Percentiles rank a stretch among this genome's conserved stretches.
Conservation (phyloP, 2,888 invertebrate genomes). For the Agrochola lota region DNA sequence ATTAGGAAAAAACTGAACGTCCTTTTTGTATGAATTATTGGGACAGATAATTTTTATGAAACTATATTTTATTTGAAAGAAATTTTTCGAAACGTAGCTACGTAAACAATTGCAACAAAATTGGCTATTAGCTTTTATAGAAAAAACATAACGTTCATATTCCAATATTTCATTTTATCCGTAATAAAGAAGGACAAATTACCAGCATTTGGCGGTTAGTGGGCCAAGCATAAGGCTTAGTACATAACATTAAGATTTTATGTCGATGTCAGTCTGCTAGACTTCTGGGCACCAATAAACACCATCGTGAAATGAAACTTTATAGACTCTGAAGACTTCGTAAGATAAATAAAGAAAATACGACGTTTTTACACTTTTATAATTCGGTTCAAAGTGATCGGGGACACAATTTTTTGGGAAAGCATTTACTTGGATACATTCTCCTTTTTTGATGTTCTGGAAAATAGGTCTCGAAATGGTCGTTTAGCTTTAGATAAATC, state of each 20-base stretch:
- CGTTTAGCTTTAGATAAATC: constrained; percentile 4
- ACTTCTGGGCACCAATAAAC: constrained; percentile 41
- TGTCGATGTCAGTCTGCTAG: constrained; percentile 36
- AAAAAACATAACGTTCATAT: constrained; percentile 18
- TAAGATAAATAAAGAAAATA: constrained; percentile 7
- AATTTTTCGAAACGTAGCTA: background rate
- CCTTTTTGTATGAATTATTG: too few relatives aligned
- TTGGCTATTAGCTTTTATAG: background rate
- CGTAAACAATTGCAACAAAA: background rate
- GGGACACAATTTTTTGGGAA: background rate
- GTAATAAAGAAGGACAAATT: constrained; percentile 45
- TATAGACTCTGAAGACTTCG: constrained; percentile 13
- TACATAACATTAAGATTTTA: constrained; percentile 49
- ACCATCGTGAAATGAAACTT: constrained; percentile 45
- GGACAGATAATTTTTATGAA: background rate
- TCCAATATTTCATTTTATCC: constrained; percentile 30
- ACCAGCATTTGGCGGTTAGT: constrained; percentile 33
- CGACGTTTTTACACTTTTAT: constrained; percentile 10
- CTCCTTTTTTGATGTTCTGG: background rate
- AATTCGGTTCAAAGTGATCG: constrained; percentile 27
- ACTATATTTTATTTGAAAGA: background rate
- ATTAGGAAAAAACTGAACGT: too few relatives aligned
- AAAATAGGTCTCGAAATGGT: constrained; percentile 7
- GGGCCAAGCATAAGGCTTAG: constrained; percentile 36
- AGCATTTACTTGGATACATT: background rate